A percentile compares a stretch with the other conserved stretches of the same genome.
Evolutionary conservation across 1,140 invertebrate genomes (phyloP).

Genomic region (Homarus americanus): DNA sequence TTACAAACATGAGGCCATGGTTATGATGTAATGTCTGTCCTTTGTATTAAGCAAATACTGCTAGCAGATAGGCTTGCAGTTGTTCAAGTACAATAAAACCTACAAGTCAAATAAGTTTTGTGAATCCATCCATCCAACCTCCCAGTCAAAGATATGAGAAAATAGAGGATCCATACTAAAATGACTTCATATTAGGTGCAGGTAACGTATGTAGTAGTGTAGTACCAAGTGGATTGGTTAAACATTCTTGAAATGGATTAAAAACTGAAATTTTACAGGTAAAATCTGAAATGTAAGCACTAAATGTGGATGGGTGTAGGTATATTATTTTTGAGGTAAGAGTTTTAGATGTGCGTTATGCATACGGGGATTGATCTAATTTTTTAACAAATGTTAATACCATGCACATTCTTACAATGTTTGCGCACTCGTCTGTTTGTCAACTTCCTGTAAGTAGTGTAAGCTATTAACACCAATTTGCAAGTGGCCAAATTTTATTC

Average conservation of each 20-base stretch:
- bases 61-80: conserved; percentile 42
- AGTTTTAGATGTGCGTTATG: not conserved
- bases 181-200: conserved; percentile 1
- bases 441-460: conserved; percentile 11
- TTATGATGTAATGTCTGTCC: conserved; percentile 62
- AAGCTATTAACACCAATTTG: conserved; percentile 18
- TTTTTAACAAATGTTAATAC: not conserved
- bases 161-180: not conserved
- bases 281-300: not conserved
- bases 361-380: not conserved
- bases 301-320: not conserved
- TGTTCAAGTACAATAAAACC: conserved; percentile 66
- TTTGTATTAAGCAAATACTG: conserved; percentile 60
- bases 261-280: not conserved
- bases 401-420: conserved; percentile 16
- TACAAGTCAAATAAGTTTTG: conserved; percentile 49
- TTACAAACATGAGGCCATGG: conserved; percentile 38
- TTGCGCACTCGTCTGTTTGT: conserved; percentile 9
- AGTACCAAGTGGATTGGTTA: not conserved
- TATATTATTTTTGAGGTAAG: not conserved
- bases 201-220: conserved; percentile 38
- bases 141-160: conserved; percentile 26
- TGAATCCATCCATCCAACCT: conserved; percentile 69
- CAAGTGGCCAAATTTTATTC: conserved; percentile 54
- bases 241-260: not conserved